Evolutionary conservation across 2,113 vertebrate species (phyloP), one percentile per base, ranked within the genome.

Genomic region (Ariopsis seemanni): DNA sequence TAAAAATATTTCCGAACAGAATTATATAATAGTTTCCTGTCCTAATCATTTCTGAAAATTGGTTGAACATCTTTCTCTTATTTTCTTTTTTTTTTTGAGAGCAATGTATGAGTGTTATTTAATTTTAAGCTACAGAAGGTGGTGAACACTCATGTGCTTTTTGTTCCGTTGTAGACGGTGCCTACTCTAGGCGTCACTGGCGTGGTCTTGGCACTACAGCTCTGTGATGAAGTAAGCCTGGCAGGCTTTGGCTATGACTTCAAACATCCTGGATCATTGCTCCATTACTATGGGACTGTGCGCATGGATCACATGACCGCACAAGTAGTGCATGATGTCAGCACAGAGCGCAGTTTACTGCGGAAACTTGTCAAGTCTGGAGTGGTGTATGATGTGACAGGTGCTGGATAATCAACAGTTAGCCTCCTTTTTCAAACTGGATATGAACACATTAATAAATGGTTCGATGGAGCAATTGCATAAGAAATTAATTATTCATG

Each of bases 201-300:
- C 0, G 92, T 95, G 83, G 93, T 95, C 86, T 91, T 94, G 92
- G 95, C 96, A 30, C 67, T 96, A 84, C 95, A 95, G 91, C 85
- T 96, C 78, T 96, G 96, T 62, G 95, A 96, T 90, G 94, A 96
- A 87, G 95, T 96, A 53, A 96, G 94, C 82, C 88, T 96, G 72
- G 95, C 94, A 53, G 95, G 96, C 14, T 96, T 96, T 78, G 95
- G 95, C 7, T 96, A 96, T 1, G 91, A 96, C 84, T 91, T 96
- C 91, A 91, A 93, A 84, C 94, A 95, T 72, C 95, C 94, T 1
- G 89, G 89, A 22, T 90, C 94, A 34, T 90, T 90, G 34, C 94
- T 96, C 48, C 96, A 96, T 90, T 96, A 96, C 88, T 96, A 96
- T 0, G 95, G 94, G 87, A 80, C 89, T 22, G 60, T 94, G 72